These are phyloP conservation scores for Drosophila kohkoa DNA, from an alignment of 1,140 invertebrate species.

Conservation along the genomic window DNA sequence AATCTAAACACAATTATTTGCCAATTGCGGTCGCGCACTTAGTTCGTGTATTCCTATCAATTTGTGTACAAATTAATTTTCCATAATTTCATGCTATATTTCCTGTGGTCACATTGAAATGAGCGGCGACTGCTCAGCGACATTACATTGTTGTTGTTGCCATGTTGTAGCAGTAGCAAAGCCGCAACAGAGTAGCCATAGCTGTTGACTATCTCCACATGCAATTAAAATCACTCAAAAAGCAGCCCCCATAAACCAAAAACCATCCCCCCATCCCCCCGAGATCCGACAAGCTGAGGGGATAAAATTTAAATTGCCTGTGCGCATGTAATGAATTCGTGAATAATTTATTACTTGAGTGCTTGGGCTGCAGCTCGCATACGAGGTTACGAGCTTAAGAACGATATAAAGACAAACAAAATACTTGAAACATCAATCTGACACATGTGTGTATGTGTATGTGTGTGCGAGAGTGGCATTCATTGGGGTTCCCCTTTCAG, in stretches of 20 bases:
- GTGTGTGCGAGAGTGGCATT: not conserved
- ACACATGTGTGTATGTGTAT: slow-evolving; percentile 5
- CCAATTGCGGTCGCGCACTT: slow-evolving; percentile 66
- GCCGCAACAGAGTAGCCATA: slow-evolving; percentile 8
- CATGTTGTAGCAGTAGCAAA: not conserved
- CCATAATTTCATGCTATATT: slow-evolving; percentile 66
- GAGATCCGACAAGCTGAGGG: not conserved
- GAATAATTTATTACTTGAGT: slow-evolving; percentile 68
- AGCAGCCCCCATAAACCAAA: slow-evolving; percentile 6
- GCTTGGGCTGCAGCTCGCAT: slow-evolving; percentile 11
- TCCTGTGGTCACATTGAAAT: slow-evolving; percentile 40
- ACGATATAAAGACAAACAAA: slow-evolving; percentile 48
- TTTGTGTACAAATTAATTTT: slow-evolving; percentile 71
- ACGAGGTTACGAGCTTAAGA: slow-evolving; percentile 36
- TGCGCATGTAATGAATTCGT: slow-evolving; percentile 71
- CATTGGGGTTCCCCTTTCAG: slow-evolving; percentile 4
- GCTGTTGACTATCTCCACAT: slow-evolving; percentile 42
- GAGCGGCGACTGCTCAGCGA: not conserved
- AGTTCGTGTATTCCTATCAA: slow-evolving; percentile 25
- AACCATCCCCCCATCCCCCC: not conserved
- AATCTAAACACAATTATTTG: slow-evolving; percentile 63
- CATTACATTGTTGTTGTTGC: slow-evolving; percentile 2
- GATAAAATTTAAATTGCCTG: slow-evolving; percentile 38
- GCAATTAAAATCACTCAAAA: slow-evolving; percentile 70
- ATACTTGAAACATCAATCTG: slow-evolving; percentile 24